phyloP scores from a whole-genome alignment of 2,797 vertebrate species.

The Oceanodroma leucorhoa region DNA sequence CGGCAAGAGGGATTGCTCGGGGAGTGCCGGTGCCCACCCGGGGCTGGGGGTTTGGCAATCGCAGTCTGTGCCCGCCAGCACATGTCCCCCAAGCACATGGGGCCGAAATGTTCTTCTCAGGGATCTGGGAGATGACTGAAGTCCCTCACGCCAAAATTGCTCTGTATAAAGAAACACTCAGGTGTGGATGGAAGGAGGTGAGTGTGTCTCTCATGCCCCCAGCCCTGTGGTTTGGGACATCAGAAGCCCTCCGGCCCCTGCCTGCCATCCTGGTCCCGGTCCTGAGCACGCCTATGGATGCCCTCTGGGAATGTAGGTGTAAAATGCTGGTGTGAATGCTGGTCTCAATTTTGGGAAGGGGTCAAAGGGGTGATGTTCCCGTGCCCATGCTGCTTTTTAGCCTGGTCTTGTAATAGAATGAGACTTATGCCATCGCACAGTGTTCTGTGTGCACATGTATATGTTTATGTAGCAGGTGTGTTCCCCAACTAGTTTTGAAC shows the following conservation, averaged over 20 bases:
- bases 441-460: fast-evolving
- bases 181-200: neutral
- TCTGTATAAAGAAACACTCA: neutral
- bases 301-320: fast-evolving
- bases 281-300: fast-evolving
- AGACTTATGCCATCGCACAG: neutral
- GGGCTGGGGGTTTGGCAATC: neutral
- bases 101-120: neutral
- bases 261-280: fast-evolving
- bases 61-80: neutral
- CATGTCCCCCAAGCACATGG: fast-evolving
- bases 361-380: neutral
- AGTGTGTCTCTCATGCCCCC: fast-evolving
- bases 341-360: neutral
- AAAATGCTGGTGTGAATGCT: neutral
- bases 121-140: neutral
- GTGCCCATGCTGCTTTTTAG: fast-evolving
- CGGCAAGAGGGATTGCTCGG: neutral
- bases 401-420: neutral
- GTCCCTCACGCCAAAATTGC: neutral
- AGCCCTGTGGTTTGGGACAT: too few species aligned
- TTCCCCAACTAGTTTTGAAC: neutral
- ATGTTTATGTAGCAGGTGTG: neutral
- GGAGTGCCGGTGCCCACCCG: fast-evolving
- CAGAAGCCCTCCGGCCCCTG: neutral